A percentile compares a stretch with the other conserved stretches of the same genome.
Conservation (phyloP, 1,140 invertebrate genomes). For the Drosophila varians region DNA sequence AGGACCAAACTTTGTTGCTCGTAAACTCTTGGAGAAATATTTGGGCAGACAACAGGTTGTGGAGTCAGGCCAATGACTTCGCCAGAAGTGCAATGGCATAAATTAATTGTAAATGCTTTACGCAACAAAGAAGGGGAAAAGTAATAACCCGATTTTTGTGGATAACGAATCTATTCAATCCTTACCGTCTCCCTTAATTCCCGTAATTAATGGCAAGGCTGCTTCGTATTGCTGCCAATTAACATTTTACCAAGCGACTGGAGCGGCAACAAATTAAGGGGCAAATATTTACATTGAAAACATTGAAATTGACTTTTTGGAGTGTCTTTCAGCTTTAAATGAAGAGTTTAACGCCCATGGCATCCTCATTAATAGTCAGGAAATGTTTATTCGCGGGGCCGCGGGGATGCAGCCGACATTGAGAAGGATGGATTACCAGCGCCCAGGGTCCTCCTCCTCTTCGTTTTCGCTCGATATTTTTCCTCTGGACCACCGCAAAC, state of each 20-base stretch:
- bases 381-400: background rate
- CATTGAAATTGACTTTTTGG: constrained; percentile 13
- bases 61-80: constrained; percentile 15
- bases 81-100: background rate
- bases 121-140: background rate
- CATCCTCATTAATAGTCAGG: background rate
- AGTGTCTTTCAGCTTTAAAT: background rate
- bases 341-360: background rate
- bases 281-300: constrained; percentile 22
- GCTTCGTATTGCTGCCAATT: constrained; percentile 16
- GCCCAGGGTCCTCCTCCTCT: no score
- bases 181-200: constrained; percentile 11
- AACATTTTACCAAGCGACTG: constrained; percentile 10
- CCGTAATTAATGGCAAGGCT: constrained; percentile 16
- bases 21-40: constrained; percentile 25
- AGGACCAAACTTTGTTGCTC: constrained; percentile 12
- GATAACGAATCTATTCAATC: background rate
- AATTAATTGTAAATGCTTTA: constrained; percentile 24
- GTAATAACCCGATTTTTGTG: background rate
- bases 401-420: background rate
- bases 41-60: background rate
- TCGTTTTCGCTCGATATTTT: background rate
- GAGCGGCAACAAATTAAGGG: constrained; percentile 16
- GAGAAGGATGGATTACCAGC: background rate
- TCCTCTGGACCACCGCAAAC: background rate